Evolutionary conservation across 2,113 vertebrate species (phyloP).

Genomic region (Protomyctophum bolini): DNA sequence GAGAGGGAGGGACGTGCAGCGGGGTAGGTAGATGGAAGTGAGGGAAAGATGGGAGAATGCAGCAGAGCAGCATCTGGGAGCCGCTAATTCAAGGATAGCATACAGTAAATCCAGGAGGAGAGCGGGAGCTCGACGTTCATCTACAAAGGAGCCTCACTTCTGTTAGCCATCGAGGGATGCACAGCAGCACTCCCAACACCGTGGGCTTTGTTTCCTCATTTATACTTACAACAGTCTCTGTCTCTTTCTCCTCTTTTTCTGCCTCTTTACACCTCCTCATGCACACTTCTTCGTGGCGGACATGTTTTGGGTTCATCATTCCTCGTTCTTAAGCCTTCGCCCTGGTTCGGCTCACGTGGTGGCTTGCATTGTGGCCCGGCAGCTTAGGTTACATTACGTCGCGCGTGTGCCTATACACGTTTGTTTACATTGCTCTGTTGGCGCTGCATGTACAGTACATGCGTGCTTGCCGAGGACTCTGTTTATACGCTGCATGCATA

Average conservation of each 20-base stretch:
- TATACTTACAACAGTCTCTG: slow-evolving; percentile 18
- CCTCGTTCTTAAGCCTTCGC: slow-evolving; percentile 1
- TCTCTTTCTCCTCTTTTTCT: slow-evolving; percentile 42
- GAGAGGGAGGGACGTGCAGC: neutral
- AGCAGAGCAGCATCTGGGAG: slow-evolving; percentile 46
- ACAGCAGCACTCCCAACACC: slow-evolving; percentile 66
- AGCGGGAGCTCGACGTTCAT: slow-evolving; percentile 64
- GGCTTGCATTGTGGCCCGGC: too few relatives aligned
- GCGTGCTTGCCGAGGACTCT: too few relatives aligned
- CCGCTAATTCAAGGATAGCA: slow-evolving; percentile 62
- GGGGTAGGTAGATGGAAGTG: neutral
- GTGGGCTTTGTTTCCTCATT: slow-evolving; percentile 66
- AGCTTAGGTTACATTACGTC: too few relatives aligned
- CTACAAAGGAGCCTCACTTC: slow-evolving; percentile 65
- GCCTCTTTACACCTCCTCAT: slow-evolving; percentile 61
- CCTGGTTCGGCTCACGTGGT: too few relatives aligned
- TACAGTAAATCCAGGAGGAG: slow-evolving; percentile 52
- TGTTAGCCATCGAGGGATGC: slow-evolving; percentile 65
- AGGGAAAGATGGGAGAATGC: slow-evolving; percentile 23
- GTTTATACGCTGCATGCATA: too few relatives aligned
- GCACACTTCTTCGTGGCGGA: slow-evolving; percentile 41
- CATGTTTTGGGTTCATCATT: slow-evolving; percentile 52
- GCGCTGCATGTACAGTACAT: too few relatives aligned
- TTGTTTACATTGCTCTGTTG: too few relatives aligned
- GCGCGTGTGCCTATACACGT: too few relatives aligned